These are phyloP conservation scores for Chionoecetes opilio DNA, from an alignment of 1,140 invertebrate genomes.

Conservation along the genomic window DNA sequence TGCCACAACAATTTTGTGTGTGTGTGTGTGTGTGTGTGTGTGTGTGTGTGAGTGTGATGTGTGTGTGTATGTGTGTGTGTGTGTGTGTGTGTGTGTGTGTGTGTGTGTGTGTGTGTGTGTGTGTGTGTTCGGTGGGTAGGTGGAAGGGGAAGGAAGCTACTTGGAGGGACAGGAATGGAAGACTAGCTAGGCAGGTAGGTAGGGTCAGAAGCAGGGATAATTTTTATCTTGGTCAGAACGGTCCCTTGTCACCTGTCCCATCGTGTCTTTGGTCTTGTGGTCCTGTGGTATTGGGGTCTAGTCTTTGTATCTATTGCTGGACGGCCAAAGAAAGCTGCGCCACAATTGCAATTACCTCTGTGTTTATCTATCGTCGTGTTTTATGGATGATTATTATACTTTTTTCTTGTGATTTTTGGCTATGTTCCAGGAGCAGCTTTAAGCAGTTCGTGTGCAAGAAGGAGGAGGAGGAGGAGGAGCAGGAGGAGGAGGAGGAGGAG, in stretches of 20 bases:
- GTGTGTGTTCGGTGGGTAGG: not conserved
- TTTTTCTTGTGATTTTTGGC: not conserved
- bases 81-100: conserved; percentile 7
- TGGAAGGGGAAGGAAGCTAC: too few relatives aligned
- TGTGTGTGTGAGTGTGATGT: too few relatives aligned
- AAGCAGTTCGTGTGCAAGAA: not conserved
- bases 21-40: too few relatives aligned
- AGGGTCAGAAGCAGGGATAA: not conserved
- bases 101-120: conserved; percentile 27
- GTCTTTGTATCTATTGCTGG: not conserved
- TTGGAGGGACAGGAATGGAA: not conserved
- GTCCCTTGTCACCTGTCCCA: too few relatives aligned
- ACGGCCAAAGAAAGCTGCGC: not conserved
- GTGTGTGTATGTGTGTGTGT: conserved; percentile 18
- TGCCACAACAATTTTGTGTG: too few relatives aligned
- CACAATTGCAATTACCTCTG: not conserved
- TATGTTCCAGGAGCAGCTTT: not conserved
- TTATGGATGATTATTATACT: not conserved
- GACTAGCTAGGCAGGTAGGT: not conserved
- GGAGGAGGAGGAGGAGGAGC: not conserved
- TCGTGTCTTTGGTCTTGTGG: too few relatives aligned
- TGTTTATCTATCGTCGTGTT: not conserved
- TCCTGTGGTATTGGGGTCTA: not conserved
- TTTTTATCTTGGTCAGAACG: too few relatives aligned
- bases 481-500: not conserved